A percentile compares a stretch with the other conserved stretches of the same genome.
Conservation (phyloP, 2,797 vertebrate species). For the Danio tinwini region DNA sequence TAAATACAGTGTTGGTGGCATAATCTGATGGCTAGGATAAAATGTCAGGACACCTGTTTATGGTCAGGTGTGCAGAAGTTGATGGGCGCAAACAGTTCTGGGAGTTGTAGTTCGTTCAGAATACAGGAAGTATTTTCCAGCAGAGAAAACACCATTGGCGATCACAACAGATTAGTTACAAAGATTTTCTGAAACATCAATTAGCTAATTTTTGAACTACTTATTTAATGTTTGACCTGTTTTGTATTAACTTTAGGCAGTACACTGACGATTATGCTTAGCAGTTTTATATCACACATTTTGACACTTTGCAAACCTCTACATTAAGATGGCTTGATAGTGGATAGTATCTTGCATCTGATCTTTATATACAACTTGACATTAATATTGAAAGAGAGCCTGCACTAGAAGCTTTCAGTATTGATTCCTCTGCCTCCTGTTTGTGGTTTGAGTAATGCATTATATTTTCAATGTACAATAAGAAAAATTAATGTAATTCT, state of each 20-base stretch:
- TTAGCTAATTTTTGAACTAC: too few relatives aligned
- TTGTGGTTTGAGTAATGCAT: constrained; percentile 37
- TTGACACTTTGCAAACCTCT: not conserved
- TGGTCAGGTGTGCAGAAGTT: too few relatives aligned
- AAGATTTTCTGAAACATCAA: too few relatives aligned
- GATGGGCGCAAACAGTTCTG: too few relatives aligned
- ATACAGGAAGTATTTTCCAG: too few relatives aligned
- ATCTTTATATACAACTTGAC: constrained; percentile 18
- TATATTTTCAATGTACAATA: constrained; percentile 20
- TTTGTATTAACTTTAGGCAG: not conserved
- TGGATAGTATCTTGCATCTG: not conserved
- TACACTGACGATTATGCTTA: not conserved
- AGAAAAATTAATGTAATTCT: constrained; percentile 34
- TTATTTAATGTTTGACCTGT: too few relatives aligned
- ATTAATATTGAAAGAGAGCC: constrained; percentile 14
- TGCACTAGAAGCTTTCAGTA: constrained; percentile 14
- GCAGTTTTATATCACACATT: not conserved
- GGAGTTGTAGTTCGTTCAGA: too few relatives aligned
- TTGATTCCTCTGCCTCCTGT: constrained; percentile 43
- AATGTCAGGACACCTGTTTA: too few relatives aligned
- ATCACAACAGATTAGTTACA: too few relatives aligned
- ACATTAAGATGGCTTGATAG: not conserved
- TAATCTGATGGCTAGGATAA: too few relatives aligned
- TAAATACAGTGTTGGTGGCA: too few relatives aligned
- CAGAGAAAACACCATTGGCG: too few relatives aligned